Evolutionary conservation across 2,888 invertebrate genomes (phyloP).

Genomic region (Pandemis corylana): DNA sequence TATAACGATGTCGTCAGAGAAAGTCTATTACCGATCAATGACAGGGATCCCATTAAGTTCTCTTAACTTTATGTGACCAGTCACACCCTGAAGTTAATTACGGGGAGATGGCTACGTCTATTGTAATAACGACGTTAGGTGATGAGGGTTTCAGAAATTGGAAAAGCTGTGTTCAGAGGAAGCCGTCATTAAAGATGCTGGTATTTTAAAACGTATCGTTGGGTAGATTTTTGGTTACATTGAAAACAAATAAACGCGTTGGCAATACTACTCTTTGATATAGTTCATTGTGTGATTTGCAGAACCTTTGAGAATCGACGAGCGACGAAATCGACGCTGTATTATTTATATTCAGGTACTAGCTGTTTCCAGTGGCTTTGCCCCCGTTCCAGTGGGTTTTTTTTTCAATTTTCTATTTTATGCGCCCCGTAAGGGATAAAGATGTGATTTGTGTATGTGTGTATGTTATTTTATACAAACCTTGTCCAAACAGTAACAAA

Average conservation of each 20-base stretch:
- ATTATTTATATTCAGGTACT: no score
- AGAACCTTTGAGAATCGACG: background rate
- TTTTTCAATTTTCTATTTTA: no score
- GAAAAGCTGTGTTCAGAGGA: background rate
- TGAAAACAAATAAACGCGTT: background rate
- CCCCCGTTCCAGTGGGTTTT: no score
- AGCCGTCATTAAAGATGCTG: constrained; percentile 1
- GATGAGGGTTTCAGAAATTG: constrained; percentile 10
- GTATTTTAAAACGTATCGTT: background rate
- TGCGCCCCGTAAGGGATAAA: no score
- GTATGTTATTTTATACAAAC: no score
- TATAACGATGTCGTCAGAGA: background rate
- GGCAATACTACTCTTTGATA: background rate
- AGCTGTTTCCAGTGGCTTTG: no score
- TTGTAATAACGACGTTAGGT: constrained; percentile 14
- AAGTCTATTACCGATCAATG: constrained; percentile 9
- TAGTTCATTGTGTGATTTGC: background rate
- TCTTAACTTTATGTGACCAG: constrained; percentile 18
- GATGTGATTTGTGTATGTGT: no score
- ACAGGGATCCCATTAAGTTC: constrained; percentile 5
- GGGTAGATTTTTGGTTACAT: background rate
- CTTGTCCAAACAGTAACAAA: no score
- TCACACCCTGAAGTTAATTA: constrained; percentile 8
- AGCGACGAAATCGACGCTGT: no score
- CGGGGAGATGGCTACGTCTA: constrained; percentile 1